Evolutionary conservation across 2,113 vertebrate species (phyloP).

Genomic region (Hemiscyllium ocellatum): DNA sequence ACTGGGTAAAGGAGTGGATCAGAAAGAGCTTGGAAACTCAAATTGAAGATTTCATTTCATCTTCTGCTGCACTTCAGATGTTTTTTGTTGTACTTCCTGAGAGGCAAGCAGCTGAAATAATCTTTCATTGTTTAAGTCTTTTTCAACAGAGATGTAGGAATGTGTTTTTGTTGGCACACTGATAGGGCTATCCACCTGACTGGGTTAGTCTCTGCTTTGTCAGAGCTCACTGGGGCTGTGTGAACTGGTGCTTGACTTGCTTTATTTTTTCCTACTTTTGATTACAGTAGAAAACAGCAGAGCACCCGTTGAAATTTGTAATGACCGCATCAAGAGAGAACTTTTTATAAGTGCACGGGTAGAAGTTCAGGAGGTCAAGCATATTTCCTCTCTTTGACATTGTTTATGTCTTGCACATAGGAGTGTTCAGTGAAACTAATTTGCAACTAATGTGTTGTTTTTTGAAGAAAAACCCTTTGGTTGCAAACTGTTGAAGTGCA

Average conservation of each 20-base stretch:
- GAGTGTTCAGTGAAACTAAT: background rate
- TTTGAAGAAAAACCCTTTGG: background rate
- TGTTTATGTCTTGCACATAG: background rate
- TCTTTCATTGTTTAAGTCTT: conserved; percentile 52
- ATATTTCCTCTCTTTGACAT: conserved; percentile 10
- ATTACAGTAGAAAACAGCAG: conserved; percentile 35
- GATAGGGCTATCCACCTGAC: conserved; percentile 45
- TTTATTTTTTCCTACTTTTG: conserved; percentile 51
- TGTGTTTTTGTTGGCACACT: conserved; percentile 48
- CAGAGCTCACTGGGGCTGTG: conserved; percentile 46
- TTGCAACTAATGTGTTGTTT: background rate
- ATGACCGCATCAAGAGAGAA: background rate
- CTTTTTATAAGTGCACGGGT: background rate
- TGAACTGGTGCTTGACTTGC: conserved; percentile 42
- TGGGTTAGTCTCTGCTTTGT: conserved; percentile 41
- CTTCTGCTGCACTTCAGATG: conserved; percentile 43
- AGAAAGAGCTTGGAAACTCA: background rate
- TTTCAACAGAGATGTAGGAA: conserved; percentile 42
- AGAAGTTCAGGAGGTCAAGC: conserved; percentile 29
- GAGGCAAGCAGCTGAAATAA: conserved; percentile 55
- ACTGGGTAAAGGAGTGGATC: background rate
- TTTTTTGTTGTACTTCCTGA: conserved; percentile 54
- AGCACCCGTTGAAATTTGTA: conserved; percentile 8
- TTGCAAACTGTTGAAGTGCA: background rate
- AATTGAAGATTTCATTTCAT: conserved; percentile 16